Base-by-base conservation (phyloP, 2,113 vertebrate genomes). In the Redunca redunca region DNA sequence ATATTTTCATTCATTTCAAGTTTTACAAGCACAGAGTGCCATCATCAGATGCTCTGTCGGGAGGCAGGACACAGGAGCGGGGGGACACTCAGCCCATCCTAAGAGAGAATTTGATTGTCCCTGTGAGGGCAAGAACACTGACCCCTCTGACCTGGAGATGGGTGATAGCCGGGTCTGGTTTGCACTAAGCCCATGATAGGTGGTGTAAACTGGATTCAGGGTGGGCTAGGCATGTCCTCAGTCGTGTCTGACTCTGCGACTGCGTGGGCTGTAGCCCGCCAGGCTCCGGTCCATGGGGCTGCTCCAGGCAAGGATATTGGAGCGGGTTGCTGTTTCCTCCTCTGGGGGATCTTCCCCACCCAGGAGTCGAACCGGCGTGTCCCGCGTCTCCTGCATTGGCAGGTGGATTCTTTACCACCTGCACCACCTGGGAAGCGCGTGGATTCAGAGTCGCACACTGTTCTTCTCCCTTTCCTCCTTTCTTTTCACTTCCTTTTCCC, bases 1-100 rank as follows among this genome's bases (percentile, higher is more conserved):
- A 95, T 93, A 28, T 93, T 95, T 96, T 97, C 90, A 97, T 98
- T 97, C 64, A 55, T 91, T 97, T 98, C 96, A 97, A 90, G 50
- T 95, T 93, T 96, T 88, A 84, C 83, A 95, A 97, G 91, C 50
- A 74, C 67, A 40, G 21, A 95, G 88, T 1, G 17, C 43, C 48
- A 16, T 15, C 67, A 11, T 71, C 40, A 30, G 74, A 88, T 7
- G 19, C 81, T 60, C 21, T 23, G 48, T 48, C 0, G 5, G 36
- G 78, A 71, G 74, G 19, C 40, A 2, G 71, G 33, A 43, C 17
- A 9, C 0, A 1, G 26, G 23, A 80, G 67, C 3, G n/a, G 43
- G 8, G 16, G 21, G 60, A 16, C 40, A 60, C 57, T 21, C 11
- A 1, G 28, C 26, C 7, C 40, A 4, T 1, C 53, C 52, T 1